Percentiles rank a stretch among this genome's conserved stretches.
These are phyloP conservation scores for Tapirus indicus DNA, from an alignment of 2,797 vertebrate species.

Conservation along the genomic window DNA sequence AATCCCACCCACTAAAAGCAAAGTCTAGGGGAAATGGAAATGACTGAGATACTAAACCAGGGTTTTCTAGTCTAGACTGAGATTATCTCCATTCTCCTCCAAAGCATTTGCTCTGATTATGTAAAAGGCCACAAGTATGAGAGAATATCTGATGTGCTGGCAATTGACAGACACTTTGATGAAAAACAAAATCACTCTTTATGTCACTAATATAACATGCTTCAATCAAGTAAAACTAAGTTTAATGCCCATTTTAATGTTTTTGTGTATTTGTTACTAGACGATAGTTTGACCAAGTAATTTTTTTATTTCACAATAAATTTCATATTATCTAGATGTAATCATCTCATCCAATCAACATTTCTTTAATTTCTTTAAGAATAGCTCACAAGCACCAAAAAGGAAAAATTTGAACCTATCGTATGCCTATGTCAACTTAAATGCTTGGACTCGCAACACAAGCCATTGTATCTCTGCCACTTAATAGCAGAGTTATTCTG, in stretches of 20 bases:
- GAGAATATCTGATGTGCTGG: background rate
- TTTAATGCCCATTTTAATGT: background rate
- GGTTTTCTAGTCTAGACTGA: background rate
- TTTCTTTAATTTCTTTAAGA: constrained; percentile 9
- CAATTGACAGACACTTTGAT: background rate
- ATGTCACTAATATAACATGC: background rate
- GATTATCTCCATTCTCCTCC: background rate
- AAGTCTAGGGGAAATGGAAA: constrained; percentile 43
- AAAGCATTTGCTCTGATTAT: background rate
- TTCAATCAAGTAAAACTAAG: constrained; percentile 35
- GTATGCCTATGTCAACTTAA: background rate
- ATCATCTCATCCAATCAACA: background rate
- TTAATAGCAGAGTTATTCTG: background rate
- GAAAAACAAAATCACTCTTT: background rate
- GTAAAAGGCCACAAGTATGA: background rate
- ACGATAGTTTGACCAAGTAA: background rate
- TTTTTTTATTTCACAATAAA: background rate
- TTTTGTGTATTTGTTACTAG: constrained; percentile 8
- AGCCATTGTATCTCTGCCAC: background rate
- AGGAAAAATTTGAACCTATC: background rate
- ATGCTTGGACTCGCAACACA: background rate
- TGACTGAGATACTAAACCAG: background rate
- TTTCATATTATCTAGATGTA: background rate
- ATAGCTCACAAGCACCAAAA: background rate
- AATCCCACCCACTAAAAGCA: background rate